Conservation (phyloP, 2,113 vertebrate species). For the Urocynchramus pylzowi region DNA sequence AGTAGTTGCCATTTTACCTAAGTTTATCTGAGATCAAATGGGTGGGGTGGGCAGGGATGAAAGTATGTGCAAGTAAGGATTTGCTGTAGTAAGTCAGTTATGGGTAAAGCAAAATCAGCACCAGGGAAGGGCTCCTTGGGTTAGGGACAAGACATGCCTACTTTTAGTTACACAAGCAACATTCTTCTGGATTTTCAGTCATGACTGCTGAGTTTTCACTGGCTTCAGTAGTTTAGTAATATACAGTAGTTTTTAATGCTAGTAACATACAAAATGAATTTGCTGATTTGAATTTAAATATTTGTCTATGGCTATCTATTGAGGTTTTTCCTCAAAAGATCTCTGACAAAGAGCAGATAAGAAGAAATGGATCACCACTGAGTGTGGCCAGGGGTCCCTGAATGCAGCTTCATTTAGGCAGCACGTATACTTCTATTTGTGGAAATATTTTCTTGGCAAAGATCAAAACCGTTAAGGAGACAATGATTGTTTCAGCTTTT, state of each 20-base stretch:
- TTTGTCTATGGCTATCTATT: not conserved
- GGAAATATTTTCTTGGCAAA: not conserved
- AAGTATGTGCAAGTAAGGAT: not conserved
- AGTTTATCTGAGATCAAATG: not conserved
- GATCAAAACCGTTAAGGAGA: not conserved
- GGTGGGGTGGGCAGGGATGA: rapidly evolving
- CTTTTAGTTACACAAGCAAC: not conserved
- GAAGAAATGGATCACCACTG: not conserved
- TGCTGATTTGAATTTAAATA: not conserved
- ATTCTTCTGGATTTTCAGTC: not conserved
- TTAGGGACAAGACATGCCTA: not conserved
- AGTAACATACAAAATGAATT: not conserved
- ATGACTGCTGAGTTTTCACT: not conserved
- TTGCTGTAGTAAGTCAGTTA: not conserved
- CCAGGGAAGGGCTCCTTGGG: not conserved
- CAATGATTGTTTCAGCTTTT: not conserved
- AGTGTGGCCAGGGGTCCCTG: not conserved
- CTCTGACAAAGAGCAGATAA: not conserved
- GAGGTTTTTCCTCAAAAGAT: not conserved
- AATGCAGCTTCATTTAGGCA: not conserved
- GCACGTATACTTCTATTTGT: not conserved
- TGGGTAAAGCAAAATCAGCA: not conserved
- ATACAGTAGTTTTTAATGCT: not conserved
- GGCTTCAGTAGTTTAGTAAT: not conserved
- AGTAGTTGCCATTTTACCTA: not conserved